A percentile compares a stretch with the other conserved stretches of the same genome.
Evolutionary conservation across 2,888 invertebrate species (phyloP).

Genomic region (Lasioglossum malachurum): DNA sequence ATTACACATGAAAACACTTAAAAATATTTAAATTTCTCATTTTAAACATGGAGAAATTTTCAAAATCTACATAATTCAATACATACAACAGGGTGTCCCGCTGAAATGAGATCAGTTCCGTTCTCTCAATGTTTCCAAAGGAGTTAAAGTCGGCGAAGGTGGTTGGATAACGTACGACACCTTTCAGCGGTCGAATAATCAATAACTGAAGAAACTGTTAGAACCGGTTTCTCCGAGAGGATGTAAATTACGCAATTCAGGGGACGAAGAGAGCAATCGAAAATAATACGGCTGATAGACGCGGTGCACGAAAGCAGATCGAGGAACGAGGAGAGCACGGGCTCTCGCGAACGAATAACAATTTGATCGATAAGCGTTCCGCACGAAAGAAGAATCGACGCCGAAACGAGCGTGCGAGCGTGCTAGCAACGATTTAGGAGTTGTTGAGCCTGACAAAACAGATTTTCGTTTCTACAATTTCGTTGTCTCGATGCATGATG

Average conservation of each 20-base stretch:
- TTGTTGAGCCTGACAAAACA: slow-evolving; percentile 24
- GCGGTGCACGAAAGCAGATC: slow-evolving; percentile 40
- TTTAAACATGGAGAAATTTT: too few species aligned
- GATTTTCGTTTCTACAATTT: slow-evolving; percentile 30
- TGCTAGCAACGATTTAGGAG: slow-evolving; percentile 34
- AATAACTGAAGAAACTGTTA: slow-evolving; percentile 36
- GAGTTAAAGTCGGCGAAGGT: not conserved
- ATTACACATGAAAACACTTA: too few species aligned
- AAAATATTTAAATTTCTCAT: too few species aligned
- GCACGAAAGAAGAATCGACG: slow-evolving; percentile 53
- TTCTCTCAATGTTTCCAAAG: not conserved
- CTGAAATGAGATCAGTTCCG: too few species aligned
- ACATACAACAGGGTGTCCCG: too few species aligned
- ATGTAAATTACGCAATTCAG: slow-evolving; percentile 11
- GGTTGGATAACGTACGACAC: not conserved
- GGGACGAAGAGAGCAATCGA: slow-evolving; percentile 51
- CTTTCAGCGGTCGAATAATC: slow-evolving; percentile 37
- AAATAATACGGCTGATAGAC: slow-evolving; percentile 58
- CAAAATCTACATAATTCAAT: too few species aligned
- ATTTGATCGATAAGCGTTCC: slow-evolving; percentile 62
- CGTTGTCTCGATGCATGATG: slow-evolving; percentile 13
- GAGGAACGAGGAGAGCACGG: slow-evolving; percentile 3
- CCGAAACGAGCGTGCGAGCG: slow-evolving; percentile 11
- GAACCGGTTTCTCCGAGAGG: slow-evolving; percentile 3
- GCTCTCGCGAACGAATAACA: slow-evolving; percentile 43